phyloP scores from a whole-genome alignment of 2,797 vertebrate species.

The Pipistrellus pipistrellus region DNA sequence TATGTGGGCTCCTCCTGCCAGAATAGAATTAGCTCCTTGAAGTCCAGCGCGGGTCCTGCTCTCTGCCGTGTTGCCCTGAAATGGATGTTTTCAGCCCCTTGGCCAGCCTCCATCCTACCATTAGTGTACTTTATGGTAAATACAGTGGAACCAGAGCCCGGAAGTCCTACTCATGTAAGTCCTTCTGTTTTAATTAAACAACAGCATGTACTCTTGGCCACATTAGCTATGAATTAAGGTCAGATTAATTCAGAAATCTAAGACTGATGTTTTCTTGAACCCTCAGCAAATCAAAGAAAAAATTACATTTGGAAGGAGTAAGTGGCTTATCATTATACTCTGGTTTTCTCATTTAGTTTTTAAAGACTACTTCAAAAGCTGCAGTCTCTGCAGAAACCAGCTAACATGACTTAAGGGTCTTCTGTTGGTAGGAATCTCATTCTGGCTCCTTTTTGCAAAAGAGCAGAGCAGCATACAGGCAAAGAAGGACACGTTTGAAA shows the following conservation, averaged over 20 bases:
- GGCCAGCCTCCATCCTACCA: neutral
- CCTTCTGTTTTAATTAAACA: constrained; percentile 66
- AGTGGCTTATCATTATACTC: neutral
- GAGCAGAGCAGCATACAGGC: neutral
- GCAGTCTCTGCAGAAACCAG: constrained; percentile 25
- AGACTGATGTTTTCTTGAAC: constrained; percentile 40
- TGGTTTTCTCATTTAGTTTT: constrained; percentile 59
- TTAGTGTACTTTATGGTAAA: constrained; percentile 59
- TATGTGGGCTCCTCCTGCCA: constrained; percentile 51
- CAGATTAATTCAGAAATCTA: constrained; percentile 59
- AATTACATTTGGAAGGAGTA: constrained; percentile 47
- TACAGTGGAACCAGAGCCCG: constrained; percentile 59
- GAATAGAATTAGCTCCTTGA: constrained; percentile 71
- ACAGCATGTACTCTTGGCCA: constrained; percentile 61
- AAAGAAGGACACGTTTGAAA: constrained; percentile 40
- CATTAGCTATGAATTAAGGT: constrained; percentile 42
- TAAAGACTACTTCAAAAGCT: constrained; percentile 47
- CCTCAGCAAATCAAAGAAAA: constrained; percentile 67
- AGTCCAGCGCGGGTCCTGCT: constrained; percentile 68
- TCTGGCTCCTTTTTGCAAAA: constrained; percentile 38
- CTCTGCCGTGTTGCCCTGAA: constrained; percentile 44
- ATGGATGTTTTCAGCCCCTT: constrained; percentile 53
- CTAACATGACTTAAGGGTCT: constrained; percentile 20
- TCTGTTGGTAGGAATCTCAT: constrained; percentile 36
- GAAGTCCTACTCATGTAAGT: constrained; percentile 55